A percentile compares a stretch with the other conserved stretches of the same genome.
These are phyloP conservation scores for Anhinga rufa DNA, from an alignment of 2,113 vertebrate genomes.

Conservation along the genomic window DNA sequence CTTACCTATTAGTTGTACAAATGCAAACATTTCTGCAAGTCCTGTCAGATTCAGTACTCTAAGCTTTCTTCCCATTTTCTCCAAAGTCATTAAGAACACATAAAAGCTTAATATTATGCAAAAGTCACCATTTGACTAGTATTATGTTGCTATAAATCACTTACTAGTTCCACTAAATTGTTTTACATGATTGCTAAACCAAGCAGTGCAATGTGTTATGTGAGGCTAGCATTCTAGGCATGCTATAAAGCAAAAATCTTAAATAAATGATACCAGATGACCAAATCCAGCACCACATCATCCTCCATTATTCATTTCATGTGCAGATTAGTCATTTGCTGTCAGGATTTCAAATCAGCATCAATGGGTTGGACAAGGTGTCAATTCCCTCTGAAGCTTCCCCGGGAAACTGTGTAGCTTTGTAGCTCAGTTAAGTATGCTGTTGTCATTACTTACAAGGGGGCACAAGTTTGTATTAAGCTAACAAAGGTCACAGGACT, in stretches of 20 bases:
- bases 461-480: background rate
- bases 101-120: background rate
- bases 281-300: background rate
- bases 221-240: background rate
- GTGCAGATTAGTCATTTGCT: background rate
- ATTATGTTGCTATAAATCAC: background rate
- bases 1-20: background rate
- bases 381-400: background rate
- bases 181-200: background rate
- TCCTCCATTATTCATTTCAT: background rate
- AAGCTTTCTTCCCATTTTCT: background rate
- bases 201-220: background rate
- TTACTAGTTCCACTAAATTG: background rate
- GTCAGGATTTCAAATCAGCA: background rate
- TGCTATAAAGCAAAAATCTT: background rate
- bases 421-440: background rate
- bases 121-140: background rate
- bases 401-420: background rate
- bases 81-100: background rate
- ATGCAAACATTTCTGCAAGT: background rate
- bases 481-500: background rate
- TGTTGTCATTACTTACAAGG: background rate
- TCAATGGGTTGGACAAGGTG: background rate
- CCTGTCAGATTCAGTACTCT: background rate
- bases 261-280: background rate